These are phyloP conservation scores for Hydractinia echinata DNA, from an alignment of 30 jellyfish, hydroid and myxozoan species.

Conservation along the genomic window DNA sequence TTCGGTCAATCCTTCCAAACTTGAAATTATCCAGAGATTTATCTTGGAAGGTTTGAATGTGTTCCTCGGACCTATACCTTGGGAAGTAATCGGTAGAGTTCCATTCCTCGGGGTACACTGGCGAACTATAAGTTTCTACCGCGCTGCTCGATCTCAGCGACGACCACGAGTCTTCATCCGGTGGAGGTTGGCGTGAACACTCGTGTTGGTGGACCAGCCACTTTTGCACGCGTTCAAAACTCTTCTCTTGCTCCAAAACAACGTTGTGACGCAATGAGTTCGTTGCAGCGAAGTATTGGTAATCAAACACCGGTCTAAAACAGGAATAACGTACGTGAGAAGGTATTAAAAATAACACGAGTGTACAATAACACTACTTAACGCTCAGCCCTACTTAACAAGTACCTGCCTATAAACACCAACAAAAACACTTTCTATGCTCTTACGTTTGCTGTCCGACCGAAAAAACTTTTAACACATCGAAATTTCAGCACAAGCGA, in stretches of 20 bases:
- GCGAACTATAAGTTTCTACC: background rate
- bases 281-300: slow-evolving; percentile 1
- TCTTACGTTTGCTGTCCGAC: too few relatives aligned
- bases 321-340: too few relatives aligned
- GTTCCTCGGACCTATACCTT: slow-evolving; percentile 11
- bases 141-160: slow-evolving; percentile 16
- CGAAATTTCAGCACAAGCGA: too few relatives aligned
- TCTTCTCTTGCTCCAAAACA: slow-evolving; percentile 10
- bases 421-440: background rate
- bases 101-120: background rate
- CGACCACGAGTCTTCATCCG: slow-evolving; percentile 26
- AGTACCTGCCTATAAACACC: too few relatives aligned
- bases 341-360: too few relatives aligned
- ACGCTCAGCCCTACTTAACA: too few relatives aligned
- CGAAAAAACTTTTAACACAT: too few relatives aligned
- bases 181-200: slow-evolving; percentile 29
- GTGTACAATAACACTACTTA: too few relatives aligned
- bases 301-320: slow-evolving; percentile 11
- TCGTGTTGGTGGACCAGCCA: slow-evolving; percentile 39
- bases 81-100: background rate
- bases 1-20: background rate
- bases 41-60: background rate
- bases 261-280: background rate
- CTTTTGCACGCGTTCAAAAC: slow-evolving; percentile 26
- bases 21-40: background rate